Evolutionary conservation across 2,797 vertebrate genomes (phyloP).

Genomic region (Macropus fuliginosus): DNA sequence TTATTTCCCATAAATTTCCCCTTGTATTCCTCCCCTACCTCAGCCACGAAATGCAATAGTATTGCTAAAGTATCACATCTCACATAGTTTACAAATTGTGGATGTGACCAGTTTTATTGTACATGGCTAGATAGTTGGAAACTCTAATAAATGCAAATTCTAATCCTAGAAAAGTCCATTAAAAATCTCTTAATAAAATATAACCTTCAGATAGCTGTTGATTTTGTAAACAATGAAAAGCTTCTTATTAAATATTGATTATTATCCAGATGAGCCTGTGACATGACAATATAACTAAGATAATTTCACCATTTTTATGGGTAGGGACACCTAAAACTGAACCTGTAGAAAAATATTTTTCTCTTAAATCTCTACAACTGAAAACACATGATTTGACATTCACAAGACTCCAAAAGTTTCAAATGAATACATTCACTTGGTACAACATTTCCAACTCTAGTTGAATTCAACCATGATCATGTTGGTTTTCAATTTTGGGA

Average conservation of each 20-base stretch:
- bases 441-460: background rate
- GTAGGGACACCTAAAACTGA: background rate
- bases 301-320: background rate
- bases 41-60: background rate
- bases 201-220: background rate
- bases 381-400: background rate
- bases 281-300: background rate
- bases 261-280: background rate
- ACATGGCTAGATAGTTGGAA: background rate
- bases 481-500: background rate
- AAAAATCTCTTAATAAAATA: background rate
- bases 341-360: background rate
- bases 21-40: background rate
- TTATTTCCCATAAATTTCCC: background rate
- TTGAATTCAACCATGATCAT: background rate
- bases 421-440: background rate
- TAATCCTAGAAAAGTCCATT: background rate
- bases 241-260: background rate
- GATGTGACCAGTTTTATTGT: background rate
- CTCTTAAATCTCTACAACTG: background rate
- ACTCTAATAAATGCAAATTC: background rate
- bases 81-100: background rate
- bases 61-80: background rate
- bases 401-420: background rate
- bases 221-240: background rate